A percentile compares a stretch with the other conserved stretches of the same genome.
These are phyloP conservation scores for Apotomis turbidana DNA, from an alignment of 2,888 invertebrate genomes.

Conservation along the genomic window DNA sequence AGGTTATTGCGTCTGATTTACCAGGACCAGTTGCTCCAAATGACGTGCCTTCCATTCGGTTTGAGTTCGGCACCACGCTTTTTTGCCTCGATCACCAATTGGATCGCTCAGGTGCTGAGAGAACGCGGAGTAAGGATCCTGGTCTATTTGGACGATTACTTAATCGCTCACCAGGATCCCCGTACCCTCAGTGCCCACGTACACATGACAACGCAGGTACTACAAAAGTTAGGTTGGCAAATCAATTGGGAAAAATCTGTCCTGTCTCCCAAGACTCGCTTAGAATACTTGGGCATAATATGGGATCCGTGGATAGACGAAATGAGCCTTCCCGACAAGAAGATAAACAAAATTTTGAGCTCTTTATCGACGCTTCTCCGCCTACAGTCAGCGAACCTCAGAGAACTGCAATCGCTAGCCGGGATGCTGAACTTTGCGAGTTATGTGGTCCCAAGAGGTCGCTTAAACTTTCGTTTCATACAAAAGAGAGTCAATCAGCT, in stretches of 20 bases:
- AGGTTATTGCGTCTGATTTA: background rate
- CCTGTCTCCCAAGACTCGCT: background rate
- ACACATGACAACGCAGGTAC: background rate
- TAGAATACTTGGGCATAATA: background rate
- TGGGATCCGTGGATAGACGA: conserved; percentile 27
- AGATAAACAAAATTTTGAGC: background rate
- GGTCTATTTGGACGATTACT: background rate
- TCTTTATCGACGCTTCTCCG: too few species aligned
- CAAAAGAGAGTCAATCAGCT: background rate
- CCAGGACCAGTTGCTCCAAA: background rate
- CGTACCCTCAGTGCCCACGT: background rate
- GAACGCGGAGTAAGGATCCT: conserved; percentile 7
- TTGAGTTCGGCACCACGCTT: background rate
- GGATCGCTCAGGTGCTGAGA: conserved; percentile 10
- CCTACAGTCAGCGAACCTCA: background rate
- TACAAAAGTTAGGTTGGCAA: background rate
- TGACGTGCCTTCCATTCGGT: background rate
- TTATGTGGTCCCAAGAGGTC: conserved; percentile 38
- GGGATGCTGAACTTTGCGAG: conserved; percentile 44
- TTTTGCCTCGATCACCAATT: background rate
- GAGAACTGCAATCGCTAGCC: conserved; percentile 31
- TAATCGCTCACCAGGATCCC: background rate
- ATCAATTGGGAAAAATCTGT: background rate
- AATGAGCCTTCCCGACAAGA: conserved; percentile 39
- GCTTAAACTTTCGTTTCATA: conserved; percentile 35